A percentile compares a stretch with the other conserved stretches of the same genome.
Evolutionary conservation across 2,113 vertebrate genomes (phyloP).

Genomic region (Brevimyrus niger): DNA sequence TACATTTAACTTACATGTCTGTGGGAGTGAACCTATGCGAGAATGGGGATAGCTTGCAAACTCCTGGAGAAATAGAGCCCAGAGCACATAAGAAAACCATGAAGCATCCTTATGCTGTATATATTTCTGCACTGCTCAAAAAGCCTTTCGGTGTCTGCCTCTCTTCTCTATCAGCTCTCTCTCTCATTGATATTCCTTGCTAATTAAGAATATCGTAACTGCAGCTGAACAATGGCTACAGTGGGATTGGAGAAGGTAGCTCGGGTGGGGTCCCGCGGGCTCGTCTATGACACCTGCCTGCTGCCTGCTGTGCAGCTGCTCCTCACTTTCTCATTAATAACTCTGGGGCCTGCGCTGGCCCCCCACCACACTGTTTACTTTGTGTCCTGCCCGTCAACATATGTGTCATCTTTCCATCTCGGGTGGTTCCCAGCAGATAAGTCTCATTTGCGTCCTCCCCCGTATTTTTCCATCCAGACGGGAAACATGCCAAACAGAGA

Average conservation of each 20-base stretch:
- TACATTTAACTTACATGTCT: not conserved
- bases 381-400: conserved; percentile 57
- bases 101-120: not conserved
- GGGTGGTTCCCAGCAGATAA: conserved; percentile 65
- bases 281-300: not conserved
- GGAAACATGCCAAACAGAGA: conserved; percentile 42
- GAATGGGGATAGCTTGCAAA: not conserved
- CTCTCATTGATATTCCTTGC: not conserved
- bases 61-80: not conserved
- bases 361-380: conserved; percentile 48
- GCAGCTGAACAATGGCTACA: conserved; percentile 22
- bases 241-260: conserved; percentile 13
- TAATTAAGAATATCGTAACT: conserved; percentile 29
- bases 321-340: conserved; percentile 26
- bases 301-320: conserved; percentile 19
- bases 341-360: conserved; percentile 23
- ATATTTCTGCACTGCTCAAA: not conserved
- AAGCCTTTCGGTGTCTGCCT: not conserved
- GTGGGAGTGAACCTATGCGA: not conserved
- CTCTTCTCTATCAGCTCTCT: not conserved
- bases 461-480: conserved; percentile 53
- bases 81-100: not conserved
- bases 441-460: conserved; percentile 71
- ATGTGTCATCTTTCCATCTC: conserved; percentile 60
- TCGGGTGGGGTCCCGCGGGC: not conserved